Conservation (phyloP, 2,888 invertebrate species). For the Limnephilus rhombicus region DNA sequence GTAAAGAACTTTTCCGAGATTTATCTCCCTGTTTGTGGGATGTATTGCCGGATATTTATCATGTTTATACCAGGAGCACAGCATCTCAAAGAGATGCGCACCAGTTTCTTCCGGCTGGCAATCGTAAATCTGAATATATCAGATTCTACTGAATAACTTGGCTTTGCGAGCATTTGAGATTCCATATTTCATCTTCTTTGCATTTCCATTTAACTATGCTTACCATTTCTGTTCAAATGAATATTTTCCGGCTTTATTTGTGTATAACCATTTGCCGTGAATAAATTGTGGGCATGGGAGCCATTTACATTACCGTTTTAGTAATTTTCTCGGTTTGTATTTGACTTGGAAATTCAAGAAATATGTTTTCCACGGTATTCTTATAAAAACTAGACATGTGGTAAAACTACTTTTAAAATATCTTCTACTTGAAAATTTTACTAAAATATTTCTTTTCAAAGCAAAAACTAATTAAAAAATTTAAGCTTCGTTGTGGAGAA, state of each 20-base stretch:
- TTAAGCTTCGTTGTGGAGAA: not conserved
- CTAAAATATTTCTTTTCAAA: not conserved
- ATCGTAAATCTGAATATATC: not conserved
- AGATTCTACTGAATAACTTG: not conserved
- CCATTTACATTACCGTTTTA: not conserved
- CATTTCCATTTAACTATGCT: not conserved
- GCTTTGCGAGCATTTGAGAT: not conserved
- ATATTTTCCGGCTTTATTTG: not conserved
- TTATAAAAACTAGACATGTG: not conserved
- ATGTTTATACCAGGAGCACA: conserved; percentile 22
- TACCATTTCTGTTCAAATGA: conserved; percentile 1
- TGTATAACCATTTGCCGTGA: not conserved
- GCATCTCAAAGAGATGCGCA: conserved; percentile 6
- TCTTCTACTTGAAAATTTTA: not conserved
- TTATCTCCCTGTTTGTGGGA: conserved; percentile 51
- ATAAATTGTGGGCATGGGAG: not conserved
- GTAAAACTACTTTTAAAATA: not conserved
- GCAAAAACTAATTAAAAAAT: not conserved
- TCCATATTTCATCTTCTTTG: not conserved
- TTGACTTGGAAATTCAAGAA: not conserved
- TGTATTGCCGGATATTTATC: conserved; percentile 55
- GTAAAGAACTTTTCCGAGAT: conserved; percentile 52
- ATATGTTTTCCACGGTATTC: not conserved
- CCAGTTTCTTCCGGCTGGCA: conserved; percentile 5
- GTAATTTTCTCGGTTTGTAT: not conserved